Base-by-base conservation (phyloP, 2,797 vertebrate genomes). In the Sitta carolinensis region DNA sequence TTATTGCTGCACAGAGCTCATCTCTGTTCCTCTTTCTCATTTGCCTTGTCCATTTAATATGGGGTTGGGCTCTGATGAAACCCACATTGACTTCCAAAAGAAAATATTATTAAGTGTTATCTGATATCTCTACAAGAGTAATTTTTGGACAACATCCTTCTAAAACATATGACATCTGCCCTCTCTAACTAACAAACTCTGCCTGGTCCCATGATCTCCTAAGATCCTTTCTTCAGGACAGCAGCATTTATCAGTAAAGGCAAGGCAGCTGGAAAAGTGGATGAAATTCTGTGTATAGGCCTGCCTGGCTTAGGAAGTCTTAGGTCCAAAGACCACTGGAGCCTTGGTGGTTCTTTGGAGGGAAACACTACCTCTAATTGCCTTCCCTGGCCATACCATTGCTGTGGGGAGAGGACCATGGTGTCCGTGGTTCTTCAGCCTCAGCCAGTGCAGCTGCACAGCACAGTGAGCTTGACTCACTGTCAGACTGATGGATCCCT, bases 41-140 rank as follows among this genome's bases (percentile, higher is more conserved):
- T 79, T 8, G 2, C 51, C 93, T 72, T 61, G 25, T 48, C 29
- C 6, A 3, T 84, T 88, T 76, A 52, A 57, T 66, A 42, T 74
- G 8, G 5, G 11, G 0, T 22, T 74, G 48, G 23, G 38, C 26
- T 88, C 69, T 79, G 78, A 48, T 63, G 55, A 85, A 89, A 92
- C 40, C 9, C 40, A 42, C 25, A 16, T 32, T 68, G 79, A 57
- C 21, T 76, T 84, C 30, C 59, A 89, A 55, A 42, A 76, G 89
- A 80, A 94, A 89, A 61, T 63, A 86, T 47, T 88, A 70, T 55
- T 67, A 54, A 84, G 29, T 47, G 73, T 81, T 92, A 76, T 54
- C 48, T 84, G 54, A 69, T 90, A 76, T 38, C 52, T 82, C 67
- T 87, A 38, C 8, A 62, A 91, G 51, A 85, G 21, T 62, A 86